Evolutionary conservation across 1,140 invertebrate genomes (phyloP).

Genomic region (Apis cerana): DNA sequence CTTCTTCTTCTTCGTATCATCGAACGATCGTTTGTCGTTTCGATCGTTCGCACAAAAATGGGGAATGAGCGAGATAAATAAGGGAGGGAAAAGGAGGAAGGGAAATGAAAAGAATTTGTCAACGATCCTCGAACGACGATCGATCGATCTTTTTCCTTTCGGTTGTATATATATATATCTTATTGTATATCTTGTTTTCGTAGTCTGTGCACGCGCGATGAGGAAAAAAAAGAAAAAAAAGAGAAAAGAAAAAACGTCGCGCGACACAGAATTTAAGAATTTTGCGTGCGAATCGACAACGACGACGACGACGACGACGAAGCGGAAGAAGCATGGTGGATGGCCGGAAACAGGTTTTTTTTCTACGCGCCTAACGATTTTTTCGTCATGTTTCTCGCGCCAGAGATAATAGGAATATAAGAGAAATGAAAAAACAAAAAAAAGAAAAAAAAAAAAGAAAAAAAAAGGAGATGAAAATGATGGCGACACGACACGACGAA

Average conservation of each 20-base stretch:
- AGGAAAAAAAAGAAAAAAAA: too few relatives aligned
- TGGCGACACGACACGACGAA: slow-evolving; percentile 62
- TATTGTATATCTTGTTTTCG: slow-evolving; percentile 59
- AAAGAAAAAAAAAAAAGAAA: neutral
- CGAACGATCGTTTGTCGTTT: slow-evolving; percentile 15
- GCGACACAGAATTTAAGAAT: slow-evolving; percentile 19
- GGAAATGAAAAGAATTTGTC: too few relatives aligned
- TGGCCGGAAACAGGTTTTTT: slow-evolving; percentile 22
- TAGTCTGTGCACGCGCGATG: slow-evolving; percentile 32
- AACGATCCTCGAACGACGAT: slow-evolving; percentile 3
- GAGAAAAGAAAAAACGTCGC: neutral
- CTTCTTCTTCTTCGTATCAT: slow-evolving; percentile 53
- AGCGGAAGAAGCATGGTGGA: neutral
- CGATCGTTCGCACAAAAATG: neutral
- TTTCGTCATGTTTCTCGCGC: slow-evolving; percentile 56
- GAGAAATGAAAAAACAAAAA: neutral
- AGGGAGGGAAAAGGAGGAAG: too few relatives aligned
- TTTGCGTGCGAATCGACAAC: slow-evolving; percentile 17
- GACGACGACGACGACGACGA: neutral
- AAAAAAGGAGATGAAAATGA: neutral
- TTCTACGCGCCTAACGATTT: slow-evolving; percentile 69
- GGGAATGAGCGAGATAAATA: neutral
- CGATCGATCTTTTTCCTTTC: slow-evolving; percentile 56
- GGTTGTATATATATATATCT: slow-evolving; percentile 61
- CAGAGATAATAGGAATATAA: slow-evolving; percentile 12